These are phyloP conservation scores for Brachypodius melanocephalos DNA, from an alignment of 2,113 vertebrate species.

Conservation along the genomic window DNA sequence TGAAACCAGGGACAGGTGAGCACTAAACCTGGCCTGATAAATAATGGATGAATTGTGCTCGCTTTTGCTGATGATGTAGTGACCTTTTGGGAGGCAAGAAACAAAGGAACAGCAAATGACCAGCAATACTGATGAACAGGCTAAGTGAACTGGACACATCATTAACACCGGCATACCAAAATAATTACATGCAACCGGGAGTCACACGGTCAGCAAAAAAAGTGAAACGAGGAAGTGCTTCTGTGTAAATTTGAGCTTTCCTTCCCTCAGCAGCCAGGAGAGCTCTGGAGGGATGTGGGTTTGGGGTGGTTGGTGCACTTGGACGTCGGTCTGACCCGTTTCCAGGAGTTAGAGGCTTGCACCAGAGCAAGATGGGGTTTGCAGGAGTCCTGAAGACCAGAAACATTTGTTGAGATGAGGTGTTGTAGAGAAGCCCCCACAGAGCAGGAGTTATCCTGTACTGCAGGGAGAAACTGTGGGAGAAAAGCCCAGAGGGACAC, in stretches of 20 bases:
- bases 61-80: conserved; percentile 58
- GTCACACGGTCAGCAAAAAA: conserved; percentile 30
- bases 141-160: conserved; percentile 39
- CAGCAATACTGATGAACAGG: conserved; percentile 49
- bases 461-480: background rate
- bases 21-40: background rate
- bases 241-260: background rate
- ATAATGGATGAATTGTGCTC: conserved; percentile 47
- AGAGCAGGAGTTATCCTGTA: background rate
- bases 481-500: background rate
- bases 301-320: background rate
- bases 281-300: background rate
- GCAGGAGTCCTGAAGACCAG: background rate
- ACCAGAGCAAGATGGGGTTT: background rate
- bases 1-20: conserved; percentile 23
- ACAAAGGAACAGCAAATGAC: conserved; percentile 21
- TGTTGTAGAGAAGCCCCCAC: accelerated
- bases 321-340: accelerated
- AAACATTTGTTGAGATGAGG: background rate
- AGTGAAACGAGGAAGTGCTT: background rate
- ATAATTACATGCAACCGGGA: conserved; percentile 5
- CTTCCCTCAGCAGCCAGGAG: background rate
- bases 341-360: background rate
- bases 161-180: conserved; percentile 35
- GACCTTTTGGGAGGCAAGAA: conserved; percentile 48